Conservation (phyloP, 2,113 vertebrate species). For the Eurystomus gularis region DNA sequence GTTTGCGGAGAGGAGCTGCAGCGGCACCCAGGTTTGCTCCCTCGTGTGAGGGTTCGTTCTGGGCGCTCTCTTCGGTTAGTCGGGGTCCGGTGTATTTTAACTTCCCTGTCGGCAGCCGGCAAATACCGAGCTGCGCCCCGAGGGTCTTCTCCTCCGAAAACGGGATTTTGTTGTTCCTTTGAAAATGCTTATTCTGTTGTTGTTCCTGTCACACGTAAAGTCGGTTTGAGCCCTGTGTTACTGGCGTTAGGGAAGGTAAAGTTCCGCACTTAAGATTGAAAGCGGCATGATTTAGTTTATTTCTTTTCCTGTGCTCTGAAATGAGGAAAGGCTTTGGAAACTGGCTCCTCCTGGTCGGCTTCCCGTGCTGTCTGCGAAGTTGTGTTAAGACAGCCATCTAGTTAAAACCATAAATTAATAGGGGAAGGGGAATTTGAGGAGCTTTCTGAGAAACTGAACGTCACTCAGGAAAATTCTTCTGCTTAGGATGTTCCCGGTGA, state of each 20-base stretch:
- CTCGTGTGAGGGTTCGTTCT: neutral
- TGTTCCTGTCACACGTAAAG: neutral
- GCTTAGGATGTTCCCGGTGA: neutral
- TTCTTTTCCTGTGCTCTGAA: neutral
- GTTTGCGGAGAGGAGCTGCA: neutral
- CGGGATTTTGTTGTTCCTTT: neutral
- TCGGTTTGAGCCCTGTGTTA: neutral
- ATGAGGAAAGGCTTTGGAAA: neutral
- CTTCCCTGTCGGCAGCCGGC: neutral
- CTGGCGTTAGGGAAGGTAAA: neutral
- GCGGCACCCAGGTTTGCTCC: neutral
- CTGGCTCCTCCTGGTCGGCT: neutral
- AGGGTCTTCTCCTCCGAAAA: neutral
- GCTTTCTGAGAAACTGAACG: neutral
- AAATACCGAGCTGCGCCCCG: neutral
- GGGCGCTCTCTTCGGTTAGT: neutral
- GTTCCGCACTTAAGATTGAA: neutral
- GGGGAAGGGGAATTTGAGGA: neutral
- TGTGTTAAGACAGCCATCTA: neutral
- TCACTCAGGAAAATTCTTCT: neutral
- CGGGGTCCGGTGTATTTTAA: neutral
- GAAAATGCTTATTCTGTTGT: accelerated
- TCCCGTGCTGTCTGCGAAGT: neutral
- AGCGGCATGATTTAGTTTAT: accelerated
- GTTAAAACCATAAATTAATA: neutral